phyloP scores from a whole-genome alignment of 2,888 invertebrate species.

The Pollenia labialis region DNA sequence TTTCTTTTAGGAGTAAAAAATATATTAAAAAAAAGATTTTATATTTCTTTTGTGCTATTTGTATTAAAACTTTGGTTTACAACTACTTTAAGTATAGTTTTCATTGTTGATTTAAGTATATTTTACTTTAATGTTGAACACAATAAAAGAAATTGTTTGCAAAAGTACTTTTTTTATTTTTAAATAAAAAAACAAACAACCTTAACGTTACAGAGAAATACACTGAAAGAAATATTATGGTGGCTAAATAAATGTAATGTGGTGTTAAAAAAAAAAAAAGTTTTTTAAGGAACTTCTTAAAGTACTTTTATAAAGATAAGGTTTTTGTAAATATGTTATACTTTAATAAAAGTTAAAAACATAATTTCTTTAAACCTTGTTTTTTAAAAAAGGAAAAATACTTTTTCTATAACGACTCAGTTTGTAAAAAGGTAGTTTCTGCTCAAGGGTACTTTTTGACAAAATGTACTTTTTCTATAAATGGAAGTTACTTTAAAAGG shows the following conservation, averaged over 20 bases:
- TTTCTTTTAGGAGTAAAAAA: neutral
- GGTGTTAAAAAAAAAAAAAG: too few relatives aligned
- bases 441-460: too few relatives aligned
- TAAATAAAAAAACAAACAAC: neutral
- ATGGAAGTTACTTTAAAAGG: too few relatives aligned
- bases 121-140: slow-evolving; percentile 32
- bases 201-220: neutral
- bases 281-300: too few relatives aligned
- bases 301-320: too few relatives aligned
- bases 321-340: too few relatives aligned
- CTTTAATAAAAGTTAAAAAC: too few relatives aligned
- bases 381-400: too few relatives aligned
- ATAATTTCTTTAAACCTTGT: too few relatives aligned
- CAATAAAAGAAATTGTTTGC: slow-evolving; percentile 43
- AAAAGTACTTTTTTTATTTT: slow-evolving; percentile 3
- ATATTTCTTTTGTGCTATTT: slow-evolving; percentile 9
- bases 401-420: too few relatives aligned
- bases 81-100: slow-evolving; percentile 20
- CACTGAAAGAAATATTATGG: neutral
- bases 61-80: slow-evolving; percentile 38
- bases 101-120: slow-evolving; percentile 37
- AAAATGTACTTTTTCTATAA: too few relatives aligned
- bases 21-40: slow-evolving; percentile 7
- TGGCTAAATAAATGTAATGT: neutral
- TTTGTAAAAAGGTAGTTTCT: too few relatives aligned